These are phyloP conservation scores for Pyrocoelia pectoralis DNA, from an alignment of 2,888 invertebrate genomes.

Conservation along the genomic window DNA sequence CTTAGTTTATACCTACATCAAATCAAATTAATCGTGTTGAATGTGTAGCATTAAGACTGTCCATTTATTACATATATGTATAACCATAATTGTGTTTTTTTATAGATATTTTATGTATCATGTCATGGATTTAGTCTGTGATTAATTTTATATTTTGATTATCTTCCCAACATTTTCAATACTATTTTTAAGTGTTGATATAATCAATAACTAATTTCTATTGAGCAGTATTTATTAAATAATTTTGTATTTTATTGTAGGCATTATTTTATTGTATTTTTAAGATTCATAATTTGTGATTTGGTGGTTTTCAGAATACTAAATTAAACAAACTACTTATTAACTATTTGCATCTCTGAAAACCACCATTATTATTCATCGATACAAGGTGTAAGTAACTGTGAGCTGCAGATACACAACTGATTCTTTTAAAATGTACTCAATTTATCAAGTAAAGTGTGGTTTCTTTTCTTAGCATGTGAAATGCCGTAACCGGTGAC, in stretches of 20 bases:
- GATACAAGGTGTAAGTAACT: too few species aligned
- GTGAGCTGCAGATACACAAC: too few species aligned
- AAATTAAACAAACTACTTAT: background rate
- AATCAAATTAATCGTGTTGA: constrained; percentile 30
- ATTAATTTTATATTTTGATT: constrained; percentile 6
- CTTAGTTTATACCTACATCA: constrained; percentile 27
- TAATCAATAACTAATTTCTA: background rate
- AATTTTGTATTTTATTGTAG: background rate
- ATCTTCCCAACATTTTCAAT: background rate
- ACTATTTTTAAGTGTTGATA: constrained; percentile 2
- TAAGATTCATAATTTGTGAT: background rate
- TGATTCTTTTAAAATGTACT: too few species aligned
- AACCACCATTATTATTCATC: background rate
- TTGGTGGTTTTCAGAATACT: background rate
- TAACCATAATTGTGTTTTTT: constrained; percentile 6
- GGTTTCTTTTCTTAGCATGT: too few species aligned
- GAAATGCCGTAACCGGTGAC: too few species aligned
- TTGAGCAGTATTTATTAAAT: constrained; percentile 5
- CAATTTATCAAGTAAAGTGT: too few species aligned
- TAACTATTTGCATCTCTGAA: background rate
- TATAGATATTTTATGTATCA: constrained; percentile 6
- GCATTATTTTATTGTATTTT: background rate
- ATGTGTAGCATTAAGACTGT: constrained; percentile 35
- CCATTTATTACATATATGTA: constrained; percentile 16
- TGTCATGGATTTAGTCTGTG: background rate